Conservation (phyloP, 2,888 invertebrate species). For the Drosophila nigritarsus region DNA sequence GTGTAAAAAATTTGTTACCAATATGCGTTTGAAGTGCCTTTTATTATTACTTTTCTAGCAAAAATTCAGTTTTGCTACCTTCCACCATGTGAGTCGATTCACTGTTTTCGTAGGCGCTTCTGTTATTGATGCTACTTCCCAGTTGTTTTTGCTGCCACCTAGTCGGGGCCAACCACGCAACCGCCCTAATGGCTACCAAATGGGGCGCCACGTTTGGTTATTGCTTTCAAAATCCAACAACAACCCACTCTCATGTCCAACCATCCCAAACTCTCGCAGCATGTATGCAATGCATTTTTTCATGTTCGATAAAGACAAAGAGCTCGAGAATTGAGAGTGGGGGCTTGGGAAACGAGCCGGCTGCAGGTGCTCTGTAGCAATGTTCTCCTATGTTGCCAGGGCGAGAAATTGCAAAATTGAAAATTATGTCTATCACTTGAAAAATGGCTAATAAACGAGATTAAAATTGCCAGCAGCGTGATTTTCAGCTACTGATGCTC, state of each 20-base stretch:
- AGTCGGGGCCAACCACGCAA: constrained; percentile 17
- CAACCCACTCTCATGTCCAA: neutral
- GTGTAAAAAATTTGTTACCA: constrained; percentile 30
- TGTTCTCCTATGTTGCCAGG: constrained; percentile 8
- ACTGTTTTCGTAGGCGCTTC: constrained; percentile 37
- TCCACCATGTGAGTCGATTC: constrained; percentile 1
- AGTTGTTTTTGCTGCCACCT: constrained; percentile 36
- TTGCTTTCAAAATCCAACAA: constrained; percentile 17
- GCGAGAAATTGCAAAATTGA: constrained; percentile 78
- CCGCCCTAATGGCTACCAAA: constrained; percentile 69
- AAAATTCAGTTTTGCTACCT: constrained; percentile 19
- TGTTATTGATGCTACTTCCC: constrained; percentile 36
- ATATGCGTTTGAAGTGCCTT: constrained; percentile 42
- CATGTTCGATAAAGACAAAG: constrained; percentile 76
- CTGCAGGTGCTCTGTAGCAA: constrained; percentile 38
- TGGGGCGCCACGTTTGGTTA: constrained; percentile 62
- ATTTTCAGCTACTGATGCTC: constrained; percentile 49
- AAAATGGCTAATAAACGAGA: constrained; percentile 80
- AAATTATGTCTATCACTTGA: constrained; percentile 78
- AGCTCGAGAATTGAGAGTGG: constrained; percentile 23
- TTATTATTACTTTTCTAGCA: constrained; percentile 45
- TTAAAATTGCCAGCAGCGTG: constrained; percentile 71
- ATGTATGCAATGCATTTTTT: constrained; percentile 66
- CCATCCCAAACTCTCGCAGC: neutral
- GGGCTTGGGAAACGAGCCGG: constrained; percentile 4